phyloP scores from a whole-genome alignment of 2,113 vertebrate genomes.

The Acrocephalus arundinaceus region DNA sequence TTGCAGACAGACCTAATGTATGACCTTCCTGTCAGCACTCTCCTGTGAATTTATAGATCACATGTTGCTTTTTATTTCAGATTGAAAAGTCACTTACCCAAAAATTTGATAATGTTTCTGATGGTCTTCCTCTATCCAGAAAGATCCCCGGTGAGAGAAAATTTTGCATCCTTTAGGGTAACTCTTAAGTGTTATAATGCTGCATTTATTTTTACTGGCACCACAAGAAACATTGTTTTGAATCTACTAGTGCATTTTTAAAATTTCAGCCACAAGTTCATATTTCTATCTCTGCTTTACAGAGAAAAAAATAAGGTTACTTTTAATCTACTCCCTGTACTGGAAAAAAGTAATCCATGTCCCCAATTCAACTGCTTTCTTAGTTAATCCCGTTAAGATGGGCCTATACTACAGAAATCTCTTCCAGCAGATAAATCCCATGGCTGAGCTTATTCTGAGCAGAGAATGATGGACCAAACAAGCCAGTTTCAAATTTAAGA shows the following conservation, averaged over 20 bases:
- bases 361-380: neutral
- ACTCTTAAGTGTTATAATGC: neutral
- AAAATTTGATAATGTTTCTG: conserved; percentile 25
- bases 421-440: neutral
- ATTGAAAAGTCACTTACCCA: conserved; percentile 6
- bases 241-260: neutral
- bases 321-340: neutral
- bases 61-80: conserved; percentile 37
- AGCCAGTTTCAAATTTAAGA: neutral
- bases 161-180: neutral
- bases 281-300: neutral
- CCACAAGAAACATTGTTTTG: neutral
- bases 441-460: neutral
- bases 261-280: neutral
- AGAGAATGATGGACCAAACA: neutral
- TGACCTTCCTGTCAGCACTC: neutral
- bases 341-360: neutral
- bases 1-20: neutral
- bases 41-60: neutral
- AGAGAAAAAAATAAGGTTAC: conserved; percentile 7
- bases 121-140: conserved; percentile 42
- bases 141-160: conserved; percentile 73
- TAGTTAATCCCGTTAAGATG: neutral
- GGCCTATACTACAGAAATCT: neutral
- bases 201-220: neutral